Conservation (phyloP, 2,113 vertebrate genomes). For the Oryzias woworae region DNA sequence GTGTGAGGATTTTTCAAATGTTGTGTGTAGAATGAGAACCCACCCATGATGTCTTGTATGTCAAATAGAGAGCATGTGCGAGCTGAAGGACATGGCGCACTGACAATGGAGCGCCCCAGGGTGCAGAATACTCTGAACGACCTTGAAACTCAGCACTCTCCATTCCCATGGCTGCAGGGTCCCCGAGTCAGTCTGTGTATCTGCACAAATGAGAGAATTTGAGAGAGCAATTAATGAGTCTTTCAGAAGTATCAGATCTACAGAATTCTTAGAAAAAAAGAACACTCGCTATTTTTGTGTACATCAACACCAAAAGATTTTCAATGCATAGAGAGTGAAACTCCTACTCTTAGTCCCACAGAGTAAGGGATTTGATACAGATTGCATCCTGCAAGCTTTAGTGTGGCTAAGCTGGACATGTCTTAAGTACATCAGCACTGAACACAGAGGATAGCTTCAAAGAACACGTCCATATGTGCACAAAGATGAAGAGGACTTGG, state of each 20-base stretch:
- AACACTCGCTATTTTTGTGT: not conserved
- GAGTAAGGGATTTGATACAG: constrained; percentile 35
- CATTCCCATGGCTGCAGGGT: constrained; percentile 71
- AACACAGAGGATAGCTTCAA: constrained; percentile 38
- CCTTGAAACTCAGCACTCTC: constrained; percentile 73
- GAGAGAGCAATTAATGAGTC: not conserved
- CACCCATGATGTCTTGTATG: constrained; percentile 39
- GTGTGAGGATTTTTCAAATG: constrained; percentile 30
- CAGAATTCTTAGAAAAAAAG: too few relatives aligned
- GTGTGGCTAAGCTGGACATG: constrained; percentile 44
- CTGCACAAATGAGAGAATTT: constrained; percentile 35
- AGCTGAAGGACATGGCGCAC: constrained; percentile 56
- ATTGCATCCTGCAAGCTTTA: constrained; percentile 36
- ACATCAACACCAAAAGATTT: not conserved
- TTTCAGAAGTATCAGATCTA: not conserved
- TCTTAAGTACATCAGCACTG: constrained; percentile 53
- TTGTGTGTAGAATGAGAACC: constrained; percentile 27
- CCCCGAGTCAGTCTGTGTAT: constrained; percentile 47
- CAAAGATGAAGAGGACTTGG: constrained; percentile 51
- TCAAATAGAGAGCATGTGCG: constrained; percentile 45
- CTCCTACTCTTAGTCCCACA: constrained; percentile 49
- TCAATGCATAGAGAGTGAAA: constrained; percentile 17
- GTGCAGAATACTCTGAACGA: constrained; percentile 73
- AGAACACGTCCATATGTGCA: constrained; percentile 19
- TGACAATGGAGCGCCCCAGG: constrained; percentile 68